Evolutionary conservation across 2,113 vertebrate species (phyloP).

Genomic region (Psilopsiagon aymara): DNA sequence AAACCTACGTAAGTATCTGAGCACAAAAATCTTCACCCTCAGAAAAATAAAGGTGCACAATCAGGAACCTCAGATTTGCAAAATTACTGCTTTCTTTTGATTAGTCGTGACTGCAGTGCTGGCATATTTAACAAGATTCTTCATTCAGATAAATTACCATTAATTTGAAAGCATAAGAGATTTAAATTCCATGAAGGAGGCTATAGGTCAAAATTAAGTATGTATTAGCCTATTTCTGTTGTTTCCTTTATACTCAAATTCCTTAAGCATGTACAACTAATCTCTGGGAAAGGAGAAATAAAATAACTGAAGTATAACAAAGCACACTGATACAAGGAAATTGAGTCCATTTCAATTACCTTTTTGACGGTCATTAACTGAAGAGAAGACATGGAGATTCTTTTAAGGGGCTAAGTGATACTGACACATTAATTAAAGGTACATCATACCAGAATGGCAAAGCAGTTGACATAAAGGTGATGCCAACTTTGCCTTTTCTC

Average conservation of each 20-base stretch:
- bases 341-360: background rate
- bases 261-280: background rate
- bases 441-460: background rate
- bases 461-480: background rate
- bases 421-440: background rate
- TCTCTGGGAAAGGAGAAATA: background rate
- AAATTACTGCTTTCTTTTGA: constrained; percentile 19
- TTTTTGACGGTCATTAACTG: background rate
- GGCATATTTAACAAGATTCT: background rate
- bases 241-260: constrained; percentile 25
- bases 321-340: background rate
- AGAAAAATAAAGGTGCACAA: background rate
- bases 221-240: constrained; percentile 57
- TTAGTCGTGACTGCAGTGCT: background rate
- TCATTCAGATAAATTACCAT: constrained; percentile 58
- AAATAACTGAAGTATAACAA: constrained; percentile 28
- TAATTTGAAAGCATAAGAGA: constrained; percentile 57
- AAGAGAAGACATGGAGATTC: background rate
- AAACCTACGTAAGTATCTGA: background rate
- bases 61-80: background rate
- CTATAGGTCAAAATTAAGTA: constrained; percentile 61
- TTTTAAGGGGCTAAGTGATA: background rate
- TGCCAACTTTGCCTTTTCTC: background rate
- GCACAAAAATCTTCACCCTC: background rate
- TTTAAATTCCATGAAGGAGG: constrained; percentile 39